A percentile compares a stretch with the other conserved stretches of the same genome.
These are phyloP conservation scores for Agapornis canus DNA, from an alignment of 2,797 vertebrate species.

Conservation along the genomic window DNA sequence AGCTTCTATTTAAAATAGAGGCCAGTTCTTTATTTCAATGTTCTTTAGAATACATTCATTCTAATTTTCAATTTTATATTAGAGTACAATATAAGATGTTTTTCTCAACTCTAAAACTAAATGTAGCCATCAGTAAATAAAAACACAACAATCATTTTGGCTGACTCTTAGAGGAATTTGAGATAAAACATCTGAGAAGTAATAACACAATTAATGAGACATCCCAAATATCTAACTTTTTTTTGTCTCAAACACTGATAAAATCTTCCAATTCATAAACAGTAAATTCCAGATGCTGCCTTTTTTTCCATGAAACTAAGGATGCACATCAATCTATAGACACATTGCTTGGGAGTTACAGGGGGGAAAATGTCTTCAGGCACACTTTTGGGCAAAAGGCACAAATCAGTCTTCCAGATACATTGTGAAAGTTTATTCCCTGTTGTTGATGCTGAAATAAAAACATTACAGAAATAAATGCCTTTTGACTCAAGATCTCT, in stretches of 20 bases:
- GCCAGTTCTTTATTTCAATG: not conserved
- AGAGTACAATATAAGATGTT: not conserved
- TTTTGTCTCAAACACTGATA: not conserved
- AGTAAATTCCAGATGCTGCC: not conserved
- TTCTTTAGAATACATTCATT: not conserved
- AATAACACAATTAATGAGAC: not conserved
- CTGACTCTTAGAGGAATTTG: not conserved
- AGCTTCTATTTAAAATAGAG: not conserved
- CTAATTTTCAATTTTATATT: not conserved
- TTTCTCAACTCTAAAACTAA: not conserved
- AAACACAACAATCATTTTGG: not conserved
- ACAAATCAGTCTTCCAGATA: not conserved
- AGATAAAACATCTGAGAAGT: not conserved
- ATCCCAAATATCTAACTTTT: not conserved
- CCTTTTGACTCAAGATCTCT: not conserved
- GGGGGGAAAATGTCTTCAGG: not conserved
- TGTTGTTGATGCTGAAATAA: not conserved
- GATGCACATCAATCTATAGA: not conserved
- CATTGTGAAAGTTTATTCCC: not conserved
- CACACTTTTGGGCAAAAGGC: not conserved
- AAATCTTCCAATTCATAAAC: not conserved
- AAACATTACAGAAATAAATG: not conserved
- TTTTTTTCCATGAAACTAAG: not conserved
- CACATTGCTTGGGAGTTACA: not conserved
- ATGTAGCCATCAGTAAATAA: not conserved